These are phyloP conservation scores for Apis florea DNA, from an alignment of 1,140 invertebrate genomes.

Conservation along the genomic window DNA sequence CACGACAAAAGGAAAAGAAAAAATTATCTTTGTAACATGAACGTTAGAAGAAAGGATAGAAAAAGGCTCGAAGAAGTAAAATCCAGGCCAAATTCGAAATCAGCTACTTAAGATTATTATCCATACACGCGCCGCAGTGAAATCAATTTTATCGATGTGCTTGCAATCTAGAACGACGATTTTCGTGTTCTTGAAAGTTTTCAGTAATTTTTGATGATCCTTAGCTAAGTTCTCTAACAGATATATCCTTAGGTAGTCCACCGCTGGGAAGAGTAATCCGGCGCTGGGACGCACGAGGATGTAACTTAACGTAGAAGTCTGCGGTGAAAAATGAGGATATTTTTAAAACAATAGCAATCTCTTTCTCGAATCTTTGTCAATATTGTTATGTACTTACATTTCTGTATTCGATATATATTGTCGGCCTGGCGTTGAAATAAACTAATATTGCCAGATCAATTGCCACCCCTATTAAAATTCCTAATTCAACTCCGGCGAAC, in stretches of 20 bases:
- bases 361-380: slow-evolving; percentile 21
- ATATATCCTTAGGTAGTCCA: slow-evolving; percentile 78
- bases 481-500: slow-evolving; percentile 89
- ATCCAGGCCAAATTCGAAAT: slow-evolving; percentile 14
- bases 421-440: slow-evolving; percentile 89
- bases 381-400: slow-evolving; percentile 77
- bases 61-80: not conserved
- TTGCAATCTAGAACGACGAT: slow-evolving; percentile 78
- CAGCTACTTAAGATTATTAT: not conserved
- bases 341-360: slow-evolving; percentile 15
- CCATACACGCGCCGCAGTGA: slow-evolving; percentile 78
- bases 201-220: slow-evolving; percentile 44
- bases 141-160: slow-evolving; percentile 79
- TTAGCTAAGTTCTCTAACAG: slow-evolving; percentile 72
- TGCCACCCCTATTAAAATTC: slow-evolving; percentile 90
- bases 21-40: not conserved
- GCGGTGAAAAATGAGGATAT: slow-evolving; percentile 30
- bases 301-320: slow-evolving; percentile 68
- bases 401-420: slow-evolving; percentile 82
- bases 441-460: slow-evolving; percentile 89
- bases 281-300: slow-evolving; percentile 78
- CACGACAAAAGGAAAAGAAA: not conserved
- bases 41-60: not conserved
- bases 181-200: slow-evolving; percentile 49
- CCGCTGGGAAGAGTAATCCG: slow-evolving; percentile 81